Evolutionary conservation across 1,140 invertebrate species (phyloP).

Genomic region (Epicauta chinensis): DNA sequence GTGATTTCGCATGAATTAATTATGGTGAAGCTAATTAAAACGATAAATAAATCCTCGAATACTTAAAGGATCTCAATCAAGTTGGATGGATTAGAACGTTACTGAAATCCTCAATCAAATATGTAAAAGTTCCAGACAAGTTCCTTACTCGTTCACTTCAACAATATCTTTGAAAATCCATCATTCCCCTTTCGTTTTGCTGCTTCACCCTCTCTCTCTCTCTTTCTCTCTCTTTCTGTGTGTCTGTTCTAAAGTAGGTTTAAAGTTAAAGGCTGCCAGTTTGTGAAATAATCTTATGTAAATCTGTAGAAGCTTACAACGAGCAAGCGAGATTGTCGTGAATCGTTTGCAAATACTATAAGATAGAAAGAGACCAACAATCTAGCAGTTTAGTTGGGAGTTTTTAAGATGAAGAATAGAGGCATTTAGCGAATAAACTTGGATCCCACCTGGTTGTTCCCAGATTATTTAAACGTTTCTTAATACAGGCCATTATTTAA

Average conservation of each 20-base stretch:
- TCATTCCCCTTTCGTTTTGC: slow-evolving; percentile 31
- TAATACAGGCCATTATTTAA: slow-evolving; percentile 43
- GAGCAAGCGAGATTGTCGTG: slow-evolving; percentile 14
- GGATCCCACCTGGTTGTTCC: slow-evolving; percentile 41
- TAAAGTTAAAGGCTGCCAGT: slow-evolving; percentile 37
- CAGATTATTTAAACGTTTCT: slow-evolving; percentile 44
- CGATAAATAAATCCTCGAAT: no score
- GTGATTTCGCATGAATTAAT: no score
- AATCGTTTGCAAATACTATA: neutral
- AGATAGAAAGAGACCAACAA: neutral
- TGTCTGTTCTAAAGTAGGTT: slow-evolving; percentile 24
- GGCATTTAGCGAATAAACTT: slow-evolving; percentile 41
- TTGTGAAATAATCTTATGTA: slow-evolving; percentile 41
- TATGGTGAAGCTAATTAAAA: neutral
- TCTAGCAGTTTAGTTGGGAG: neutral
- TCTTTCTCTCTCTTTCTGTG: no score
- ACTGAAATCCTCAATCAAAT: slow-evolving; percentile 32
- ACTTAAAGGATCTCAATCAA: slow-evolving; percentile 11
- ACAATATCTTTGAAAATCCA: no score
- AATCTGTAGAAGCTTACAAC: slow-evolving; percentile 36
- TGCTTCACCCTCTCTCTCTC: neutral
- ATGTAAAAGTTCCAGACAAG: slow-evolving; percentile 34
- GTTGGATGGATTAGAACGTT: slow-evolving; percentile 10
- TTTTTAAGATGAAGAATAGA: slow-evolving; percentile 36
- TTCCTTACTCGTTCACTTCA: slow-evolving; percentile 18